phyloP scores from a whole-genome alignment of 2,797 vertebrate genomes.

The Nannoperca australis region DNA sequence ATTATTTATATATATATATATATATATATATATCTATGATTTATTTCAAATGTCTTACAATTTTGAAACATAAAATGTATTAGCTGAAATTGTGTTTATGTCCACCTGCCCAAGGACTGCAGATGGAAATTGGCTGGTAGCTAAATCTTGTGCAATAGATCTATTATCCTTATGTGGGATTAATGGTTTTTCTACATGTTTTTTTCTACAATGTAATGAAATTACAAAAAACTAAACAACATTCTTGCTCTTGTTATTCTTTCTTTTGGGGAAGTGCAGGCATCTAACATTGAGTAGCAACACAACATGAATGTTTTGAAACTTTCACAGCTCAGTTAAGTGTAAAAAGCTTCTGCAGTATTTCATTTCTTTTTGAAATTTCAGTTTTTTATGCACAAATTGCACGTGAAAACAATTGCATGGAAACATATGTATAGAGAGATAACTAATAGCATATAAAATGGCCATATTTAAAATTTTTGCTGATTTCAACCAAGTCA shows the following conservation, averaged over 20 bases:
- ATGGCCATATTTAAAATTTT: neutral
- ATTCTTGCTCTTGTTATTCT: neutral
- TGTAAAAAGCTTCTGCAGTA: neutral
- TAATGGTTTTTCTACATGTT: too few species aligned
- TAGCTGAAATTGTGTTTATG: too few species aligned
- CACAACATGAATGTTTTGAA: neutral
- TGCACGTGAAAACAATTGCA: neutral
- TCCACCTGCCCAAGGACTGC: too few species aligned
- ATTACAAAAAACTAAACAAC: too few species aligned
- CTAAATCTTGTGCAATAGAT: too few species aligned
- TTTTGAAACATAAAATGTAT: too few species aligned
- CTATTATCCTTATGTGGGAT: too few species aligned
- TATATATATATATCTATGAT: too few species aligned
- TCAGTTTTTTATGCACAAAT: neutral
- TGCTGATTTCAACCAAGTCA: constrained; percentile 34
- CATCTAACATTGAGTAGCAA: neutral
- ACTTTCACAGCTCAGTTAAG: neutral
- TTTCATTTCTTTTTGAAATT: neutral
- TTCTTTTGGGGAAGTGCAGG: neutral
- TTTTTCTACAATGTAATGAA: too few species aligned
- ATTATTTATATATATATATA: too few species aligned
- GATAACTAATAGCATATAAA: constrained; percentile 12
- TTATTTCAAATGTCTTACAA: too few species aligned
- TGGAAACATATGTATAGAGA: neutral
- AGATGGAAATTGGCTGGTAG: too few species aligned